These are phyloP conservation scores for Pseudomyrmex sp. DNA, from an alignment of 1,140 invertebrate genomes.

Conservation along the genomic window DNA sequence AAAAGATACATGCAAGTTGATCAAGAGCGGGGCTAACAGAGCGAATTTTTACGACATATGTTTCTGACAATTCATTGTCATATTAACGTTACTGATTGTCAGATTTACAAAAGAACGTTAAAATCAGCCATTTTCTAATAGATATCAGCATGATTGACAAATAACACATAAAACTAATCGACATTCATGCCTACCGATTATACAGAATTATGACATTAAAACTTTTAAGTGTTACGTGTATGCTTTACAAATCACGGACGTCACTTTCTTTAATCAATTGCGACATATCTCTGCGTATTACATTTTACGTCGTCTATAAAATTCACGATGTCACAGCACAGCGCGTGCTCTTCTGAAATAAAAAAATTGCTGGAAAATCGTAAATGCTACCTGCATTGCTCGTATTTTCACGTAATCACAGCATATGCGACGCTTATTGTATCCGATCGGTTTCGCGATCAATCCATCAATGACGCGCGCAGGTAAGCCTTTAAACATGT, in stretches of 20 bases:
- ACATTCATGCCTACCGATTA: not conserved
- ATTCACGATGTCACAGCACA: constrained; percentile 20
- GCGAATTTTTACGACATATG: constrained; percentile 8
- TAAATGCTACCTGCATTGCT: constrained; percentile 27
- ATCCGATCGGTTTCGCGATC: constrained; percentile 55
- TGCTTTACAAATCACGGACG: not conserved
- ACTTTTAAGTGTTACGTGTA: constrained; percentile 27
- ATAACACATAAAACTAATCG: not conserved
- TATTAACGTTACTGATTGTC: too few species aligned
- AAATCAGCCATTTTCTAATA: not conserved
- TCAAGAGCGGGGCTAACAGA: not conserved
- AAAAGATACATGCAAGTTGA: constrained; percentile 12
- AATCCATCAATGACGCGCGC: constrained; percentile 57
- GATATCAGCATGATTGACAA: not conserved
- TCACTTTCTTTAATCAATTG: constrained; percentile 51
- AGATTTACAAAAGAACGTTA: not conserved
- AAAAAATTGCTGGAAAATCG: constrained; percentile 43
- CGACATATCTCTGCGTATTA: constrained; percentile 24
- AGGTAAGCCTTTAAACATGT: constrained; percentile 59
- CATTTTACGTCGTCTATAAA: constrained; percentile 45
- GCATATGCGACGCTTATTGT: constrained; percentile 66
- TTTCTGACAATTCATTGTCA: not conserved
- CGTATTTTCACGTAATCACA: constrained; percentile 68
- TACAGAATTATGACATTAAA: constrained; percentile 17
- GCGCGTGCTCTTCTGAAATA: not conserved